Evolutionary conservation across 2,888 invertebrate genomes (phyloP).

Genomic region (Elysia crispata): DNA sequence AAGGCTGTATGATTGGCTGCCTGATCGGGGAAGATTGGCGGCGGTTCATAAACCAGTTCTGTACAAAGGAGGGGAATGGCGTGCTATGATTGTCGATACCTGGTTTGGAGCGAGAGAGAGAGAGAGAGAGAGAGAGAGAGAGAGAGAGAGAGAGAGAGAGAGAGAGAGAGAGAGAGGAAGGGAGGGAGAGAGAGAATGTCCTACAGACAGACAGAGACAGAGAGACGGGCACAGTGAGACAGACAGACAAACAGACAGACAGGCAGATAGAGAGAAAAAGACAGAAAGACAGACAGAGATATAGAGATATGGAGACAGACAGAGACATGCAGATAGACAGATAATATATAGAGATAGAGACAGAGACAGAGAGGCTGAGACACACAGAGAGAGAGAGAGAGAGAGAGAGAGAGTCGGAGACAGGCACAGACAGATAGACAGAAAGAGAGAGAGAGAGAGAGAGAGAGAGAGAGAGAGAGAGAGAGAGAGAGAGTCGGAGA

Average conservation of each 20-base stretch:
- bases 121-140: not conserved
- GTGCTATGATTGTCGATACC: not conserved
- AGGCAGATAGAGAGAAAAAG: not conserved
- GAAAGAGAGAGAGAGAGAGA: conserved; percentile 26
- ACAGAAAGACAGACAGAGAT: not conserved
- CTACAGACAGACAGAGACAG: not conserved
- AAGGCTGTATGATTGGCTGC: not conserved
- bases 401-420: conserved; percentile 15
- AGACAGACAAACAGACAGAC: not conserved
- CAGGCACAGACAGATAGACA: not conserved
- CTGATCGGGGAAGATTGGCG: not conserved
- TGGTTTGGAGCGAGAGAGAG: not conserved
- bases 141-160: not conserved
- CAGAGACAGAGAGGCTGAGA: not conserved
- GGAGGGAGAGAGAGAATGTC: not conserved
- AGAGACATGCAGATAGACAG: not conserved
- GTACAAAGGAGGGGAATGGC: not conserved
- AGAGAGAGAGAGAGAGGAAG: not conserved
- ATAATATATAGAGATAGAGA: not conserved
- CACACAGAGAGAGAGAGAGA: not conserved
- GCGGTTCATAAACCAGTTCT: no score
- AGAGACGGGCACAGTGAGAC: not conserved
- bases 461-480: conserved; percentile 23
- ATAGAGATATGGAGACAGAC: not conserved
- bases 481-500: no score